Percentiles rank a stretch among this genome's conserved stretches.
phyloP scores from a whole-genome alignment of 2,888 invertebrate genomes.

The Drosophila quinaria region DNA sequence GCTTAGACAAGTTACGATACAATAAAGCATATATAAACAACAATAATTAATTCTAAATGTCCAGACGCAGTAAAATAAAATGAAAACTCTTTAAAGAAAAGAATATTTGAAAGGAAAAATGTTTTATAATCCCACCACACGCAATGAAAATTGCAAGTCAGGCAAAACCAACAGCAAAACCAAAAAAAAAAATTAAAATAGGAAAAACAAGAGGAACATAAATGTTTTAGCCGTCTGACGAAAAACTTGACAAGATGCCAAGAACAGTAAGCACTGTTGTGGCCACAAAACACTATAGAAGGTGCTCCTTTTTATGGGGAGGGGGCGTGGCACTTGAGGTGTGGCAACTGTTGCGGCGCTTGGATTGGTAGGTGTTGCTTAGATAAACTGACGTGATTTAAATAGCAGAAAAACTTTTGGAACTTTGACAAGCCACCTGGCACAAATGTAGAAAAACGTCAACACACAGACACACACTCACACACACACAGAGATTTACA shows the following conservation, averaged over 20 bases:
- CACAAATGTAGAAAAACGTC: slow-evolving; percentile 42
- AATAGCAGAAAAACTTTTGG: slow-evolving; percentile 76
- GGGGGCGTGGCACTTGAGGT: slow-evolving; percentile 45
- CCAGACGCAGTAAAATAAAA: slow-evolving; percentile 33
- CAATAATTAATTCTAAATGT: slow-evolving; percentile 27
- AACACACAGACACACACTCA: slow-evolving; percentile 6
- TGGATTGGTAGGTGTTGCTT: slow-evolving; percentile 65
- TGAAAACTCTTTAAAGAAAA: neutral
- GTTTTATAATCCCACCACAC: slow-evolving; percentile 52
- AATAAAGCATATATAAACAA: neutral
- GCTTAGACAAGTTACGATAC: too few relatives aligned
- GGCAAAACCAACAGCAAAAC: slow-evolving; percentile 13
- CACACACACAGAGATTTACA: neutral
- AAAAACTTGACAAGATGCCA: slow-evolving; percentile 77
- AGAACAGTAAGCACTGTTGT: slow-evolving; percentile 63
- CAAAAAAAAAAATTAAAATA: slow-evolving; percentile 26
- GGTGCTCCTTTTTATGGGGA: slow-evolving; percentile 1
- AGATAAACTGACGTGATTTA: slow-evolving; percentile 81
- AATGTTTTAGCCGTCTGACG: slow-evolving; percentile 52
- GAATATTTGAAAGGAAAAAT: slow-evolving; percentile 37
- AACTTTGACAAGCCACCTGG: slow-evolving; percentile 53
- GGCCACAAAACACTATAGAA: slow-evolving; percentile 47
- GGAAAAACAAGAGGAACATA: slow-evolving; percentile 27
- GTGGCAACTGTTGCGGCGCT: slow-evolving; percentile 58
- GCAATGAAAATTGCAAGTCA: slow-evolving; percentile 53